phyloP scores from a whole-genome alignment of 2,113 vertebrate genomes.

The Oncorhynchus tshawytscha region DNA sequence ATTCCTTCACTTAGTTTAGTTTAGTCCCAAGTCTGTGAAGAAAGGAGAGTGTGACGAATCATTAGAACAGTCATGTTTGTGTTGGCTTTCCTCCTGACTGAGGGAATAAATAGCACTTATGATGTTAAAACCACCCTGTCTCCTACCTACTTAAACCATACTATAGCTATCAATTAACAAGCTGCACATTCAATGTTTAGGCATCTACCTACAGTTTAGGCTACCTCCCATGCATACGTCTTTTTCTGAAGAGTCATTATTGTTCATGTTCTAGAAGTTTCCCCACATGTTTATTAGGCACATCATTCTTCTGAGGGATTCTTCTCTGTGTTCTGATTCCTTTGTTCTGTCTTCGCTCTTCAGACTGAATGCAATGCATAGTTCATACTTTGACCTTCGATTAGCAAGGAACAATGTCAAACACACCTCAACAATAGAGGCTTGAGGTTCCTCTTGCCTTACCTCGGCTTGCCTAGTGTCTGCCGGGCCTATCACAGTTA shows the following conservation, averaged over 20 bases:
- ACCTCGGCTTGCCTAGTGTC: neutral
- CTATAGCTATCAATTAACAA: no score
- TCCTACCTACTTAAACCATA: no score
- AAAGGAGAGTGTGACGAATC: slow-evolving; percentile 27
- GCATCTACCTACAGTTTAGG: no score
- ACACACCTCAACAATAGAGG: slow-evolving; percentile 5
- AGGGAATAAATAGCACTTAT: neutral
- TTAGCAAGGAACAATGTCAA: neutral
- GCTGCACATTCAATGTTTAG: no score
- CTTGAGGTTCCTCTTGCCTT: slow-evolving; percentile 19
- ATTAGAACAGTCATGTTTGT: slow-evolving; percentile 27
- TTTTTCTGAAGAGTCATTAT: no score
- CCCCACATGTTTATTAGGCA: no score
- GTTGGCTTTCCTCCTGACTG: neutral
- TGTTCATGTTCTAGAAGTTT: no score
- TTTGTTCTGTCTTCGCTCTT: neutral
- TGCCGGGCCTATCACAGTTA: neutral
- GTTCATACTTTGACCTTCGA: neutral
- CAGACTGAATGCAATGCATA: neutral
- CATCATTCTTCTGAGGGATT: no score
- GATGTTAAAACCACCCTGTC: neutral
- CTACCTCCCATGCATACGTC: no score
- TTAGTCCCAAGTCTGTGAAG: slow-evolving; percentile 38
- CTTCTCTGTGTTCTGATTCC: neutral
- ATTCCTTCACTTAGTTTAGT: neutral